phyloP scores from a whole-genome alignment of 2,113 vertebrate genomes.

The Callipepla squamata region DNA sequence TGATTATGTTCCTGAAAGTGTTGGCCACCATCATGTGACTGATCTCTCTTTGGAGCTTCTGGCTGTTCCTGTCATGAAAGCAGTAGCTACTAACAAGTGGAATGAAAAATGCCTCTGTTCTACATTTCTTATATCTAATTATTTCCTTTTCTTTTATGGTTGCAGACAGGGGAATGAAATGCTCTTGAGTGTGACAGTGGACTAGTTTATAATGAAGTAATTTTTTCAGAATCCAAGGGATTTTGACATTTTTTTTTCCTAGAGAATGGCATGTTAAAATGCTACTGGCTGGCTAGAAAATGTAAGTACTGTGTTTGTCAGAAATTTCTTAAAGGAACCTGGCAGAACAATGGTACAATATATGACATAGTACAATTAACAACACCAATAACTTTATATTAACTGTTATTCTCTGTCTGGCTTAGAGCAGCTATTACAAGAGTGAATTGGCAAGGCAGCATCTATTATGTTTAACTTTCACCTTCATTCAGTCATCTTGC shows the following conservation, averaged over 20 bases:
- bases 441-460: constrained; percentile 7
- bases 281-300: constrained; percentile 29
- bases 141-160: constrained; percentile 23
- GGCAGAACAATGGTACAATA: constrained; percentile 43
- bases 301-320: constrained; percentile 42
- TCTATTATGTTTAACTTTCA: not conserved
- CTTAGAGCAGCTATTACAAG: constrained; percentile 18
- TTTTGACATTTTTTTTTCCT: constrained; percentile 1
- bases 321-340: constrained; percentile 33
- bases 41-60: not conserved
- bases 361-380: constrained; percentile 51
- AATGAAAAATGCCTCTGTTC: constrained; percentile 38
- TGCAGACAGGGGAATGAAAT: constrained; percentile 14
- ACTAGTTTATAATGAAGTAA: constrained; percentile 39
- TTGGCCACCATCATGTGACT: not conserved
- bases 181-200: not conserved
- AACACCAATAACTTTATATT: constrained; percentile 49
- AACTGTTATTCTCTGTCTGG: not conserved
- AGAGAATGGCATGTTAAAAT: constrained; percentile 32
- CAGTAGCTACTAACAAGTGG: not conserved
- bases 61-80: not conserved
- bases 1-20: not conserved
- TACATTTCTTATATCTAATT: not conserved
- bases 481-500: not conserved
- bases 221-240: constrained; percentile 40